Evolutionary conservation across 2,888 invertebrate species (phyloP).

Genomic region (Epistrophe eligans): DNA sequence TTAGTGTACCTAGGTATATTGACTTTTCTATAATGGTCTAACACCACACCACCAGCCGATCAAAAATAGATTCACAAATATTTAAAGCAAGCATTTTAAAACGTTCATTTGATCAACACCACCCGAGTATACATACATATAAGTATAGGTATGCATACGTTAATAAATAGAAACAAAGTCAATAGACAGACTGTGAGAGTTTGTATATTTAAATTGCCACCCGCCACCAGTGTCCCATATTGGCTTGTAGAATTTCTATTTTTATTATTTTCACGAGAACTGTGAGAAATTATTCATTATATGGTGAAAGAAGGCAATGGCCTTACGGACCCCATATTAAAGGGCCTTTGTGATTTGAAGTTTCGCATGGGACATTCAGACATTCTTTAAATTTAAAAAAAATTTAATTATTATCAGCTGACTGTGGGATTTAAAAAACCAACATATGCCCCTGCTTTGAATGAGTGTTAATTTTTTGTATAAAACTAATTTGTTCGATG

Average conservation of each 20-base stretch:
- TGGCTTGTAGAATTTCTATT: conserved; percentile 3
- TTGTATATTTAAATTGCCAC: background rate
- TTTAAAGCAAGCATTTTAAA: conserved; percentile 40
- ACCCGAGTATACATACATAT: too few relatives aligned
- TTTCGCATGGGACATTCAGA: too few relatives aligned
- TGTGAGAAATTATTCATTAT: background rate
- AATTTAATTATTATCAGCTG: too few relatives aligned
- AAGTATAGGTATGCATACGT: too few relatives aligned
- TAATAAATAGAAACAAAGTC: conserved; percentile 60
- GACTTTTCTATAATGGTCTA: conserved; percentile 57
- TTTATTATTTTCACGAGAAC: background rate
- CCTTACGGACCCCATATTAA: too few relatives aligned
- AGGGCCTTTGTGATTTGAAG: too few relatives aligned
- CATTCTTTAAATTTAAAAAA: too few relatives aligned
- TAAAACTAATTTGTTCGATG: too few relatives aligned
- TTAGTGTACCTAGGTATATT: conserved; percentile 13
- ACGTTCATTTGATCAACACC: conserved; percentile 46
- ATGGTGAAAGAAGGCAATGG: too few relatives aligned
- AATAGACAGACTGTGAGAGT: conserved; percentile 20
- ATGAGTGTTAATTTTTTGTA: too few relatives aligned
- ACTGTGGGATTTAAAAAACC: too few relatives aligned
- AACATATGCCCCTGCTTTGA: too few relatives aligned
- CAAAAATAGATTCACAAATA: conserved; percentile 40
- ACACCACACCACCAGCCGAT: background rate
- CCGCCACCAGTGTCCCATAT: background rate